phyloP scores from a whole-genome alignment of 2,797 vertebrate genomes.

The Muraenolepis orangiensis region DNA sequence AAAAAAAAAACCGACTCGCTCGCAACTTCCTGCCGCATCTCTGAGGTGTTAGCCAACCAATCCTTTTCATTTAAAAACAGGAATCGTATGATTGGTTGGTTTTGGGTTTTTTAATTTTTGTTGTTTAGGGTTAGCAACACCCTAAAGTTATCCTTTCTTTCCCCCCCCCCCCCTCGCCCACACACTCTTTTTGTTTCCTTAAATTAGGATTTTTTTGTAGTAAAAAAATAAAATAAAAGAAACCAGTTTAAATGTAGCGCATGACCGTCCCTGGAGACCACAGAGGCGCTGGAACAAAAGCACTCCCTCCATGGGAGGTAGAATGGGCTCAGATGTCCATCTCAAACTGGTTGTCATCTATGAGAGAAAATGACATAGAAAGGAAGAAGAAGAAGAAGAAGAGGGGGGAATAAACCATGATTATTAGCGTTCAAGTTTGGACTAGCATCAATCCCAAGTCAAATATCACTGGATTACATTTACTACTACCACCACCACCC shows the following conservation, averaged over 20 bases:
- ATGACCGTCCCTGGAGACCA: constrained; percentile 56
- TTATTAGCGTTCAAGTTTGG: constrained; percentile 9
- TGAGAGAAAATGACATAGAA: constrained; percentile 19
- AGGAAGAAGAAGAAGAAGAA: too few species aligned
- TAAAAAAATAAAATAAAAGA: constrained; percentile 33
- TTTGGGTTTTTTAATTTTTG: constrained; percentile 4
- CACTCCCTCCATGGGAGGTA: constrained; percentile 75
- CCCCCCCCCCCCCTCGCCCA: too few species aligned
- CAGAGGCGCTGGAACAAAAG: constrained; percentile 52
- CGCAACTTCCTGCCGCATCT: constrained; percentile 45
- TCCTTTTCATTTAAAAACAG: constrained; percentile 31
- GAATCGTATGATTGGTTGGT: constrained; percentile 15
- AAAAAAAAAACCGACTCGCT: constrained; percentile 59
- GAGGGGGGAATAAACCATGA: not conserved
- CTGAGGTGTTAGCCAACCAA: constrained; percentile 43
- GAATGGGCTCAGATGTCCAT: constrained; percentile 78
- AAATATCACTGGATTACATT: not conserved
- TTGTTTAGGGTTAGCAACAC: constrained; percentile 48
- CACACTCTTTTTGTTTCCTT: constrained; percentile 49
- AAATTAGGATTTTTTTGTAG: constrained; percentile 46
- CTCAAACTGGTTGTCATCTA: constrained; percentile 81
- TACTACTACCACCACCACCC: too few species aligned
- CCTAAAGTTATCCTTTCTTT: constrained; percentile 28
- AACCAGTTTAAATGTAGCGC: constrained; percentile 46
- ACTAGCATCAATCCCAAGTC: not conserved